Base-by-base conservation (phyloP, 2,797 vertebrate genomes). In the Sebastes diaconus region DNA sequence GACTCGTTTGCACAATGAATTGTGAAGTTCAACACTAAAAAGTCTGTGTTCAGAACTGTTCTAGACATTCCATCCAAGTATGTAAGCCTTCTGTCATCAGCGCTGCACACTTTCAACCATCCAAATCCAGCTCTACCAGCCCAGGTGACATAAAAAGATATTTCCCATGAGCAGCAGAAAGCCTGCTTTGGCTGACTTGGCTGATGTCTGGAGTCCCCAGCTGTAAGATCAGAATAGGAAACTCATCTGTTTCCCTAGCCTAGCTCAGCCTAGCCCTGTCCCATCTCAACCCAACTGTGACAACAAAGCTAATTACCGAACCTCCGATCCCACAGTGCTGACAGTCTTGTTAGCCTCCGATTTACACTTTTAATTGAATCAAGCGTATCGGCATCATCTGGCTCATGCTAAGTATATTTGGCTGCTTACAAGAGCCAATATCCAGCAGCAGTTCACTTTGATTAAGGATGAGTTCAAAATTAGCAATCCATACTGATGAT, bases 361-460 rank as follows among this genome's bases (percentile, higher is more conserved):
- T 93, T 93, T 92, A 89, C 80, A 79, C 88, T 89, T 92, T 91
- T 89, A 93, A 86, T 93, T 91, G 81, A 88, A 92, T 92, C 87
- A 85, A 80, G 90, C 69, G 63, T 80, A 87, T 90, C 89, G 4
- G 70, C 87, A 87, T 93, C 88, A 85, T 90, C 90, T 93, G 88
- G 85, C 90, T 86, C 83, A 83, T 12, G 16, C 87, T 81, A 81
- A 87, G 59, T 83, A 76, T 83, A 86, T 87, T 80, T 90, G 83
- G 84, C 88, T 90, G 90, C 70, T 74, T 64, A 77, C 68, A 75
- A 71, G 66, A 80, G 58, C 30, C 69, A 68, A 84, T 78, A 80
- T 80, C 73, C 46, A 64, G 55, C 42, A 68, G 76, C 68, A 57
- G 42, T 70, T 81, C 30, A 71, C 34, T 79, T 86, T 84, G 74